Conservation (phyloP, 2,888 invertebrate genomes). For the Tinea pellionella region DNA sequence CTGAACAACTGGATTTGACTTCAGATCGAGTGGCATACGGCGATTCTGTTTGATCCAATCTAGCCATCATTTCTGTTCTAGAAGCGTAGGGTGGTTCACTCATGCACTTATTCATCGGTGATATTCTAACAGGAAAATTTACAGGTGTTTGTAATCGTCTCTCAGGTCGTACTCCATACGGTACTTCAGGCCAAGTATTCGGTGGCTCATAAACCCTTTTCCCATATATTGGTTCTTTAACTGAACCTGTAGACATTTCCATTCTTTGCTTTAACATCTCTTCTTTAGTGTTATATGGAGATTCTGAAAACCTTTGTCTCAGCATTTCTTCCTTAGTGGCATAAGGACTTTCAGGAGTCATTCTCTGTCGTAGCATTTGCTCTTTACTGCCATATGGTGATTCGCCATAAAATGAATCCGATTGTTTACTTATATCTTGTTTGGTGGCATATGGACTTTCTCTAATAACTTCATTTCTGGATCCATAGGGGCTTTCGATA, state of each 20-base stretch:
- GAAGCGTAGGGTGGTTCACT: conserved; percentile 61
- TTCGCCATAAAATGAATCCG: conserved; percentile 44
- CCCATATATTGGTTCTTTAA: conserved; percentile 51
- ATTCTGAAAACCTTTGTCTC: conserved; percentile 60
- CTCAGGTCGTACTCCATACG: conserved; percentile 52
- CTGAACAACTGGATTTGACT: conserved; percentile 59
- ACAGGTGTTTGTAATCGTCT: conserved; percentile 54
- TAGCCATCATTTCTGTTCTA: conserved; percentile 55
- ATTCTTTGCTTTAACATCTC: conserved; percentile 59
- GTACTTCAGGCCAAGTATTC: conserved; percentile 51
- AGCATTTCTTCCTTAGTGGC: conserved; percentile 64
- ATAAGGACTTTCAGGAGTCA: conserved; percentile 52
- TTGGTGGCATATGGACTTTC: conserved; percentile 24
- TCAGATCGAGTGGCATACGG: conserved; percentile 49
- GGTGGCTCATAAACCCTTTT: conserved; percentile 59
- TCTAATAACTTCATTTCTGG: conserved; percentile 15
- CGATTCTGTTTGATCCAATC: conserved; percentile 47
- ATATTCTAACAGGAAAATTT: conserved; percentile 44
- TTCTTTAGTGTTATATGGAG: conserved; percentile 61
- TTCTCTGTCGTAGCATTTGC: conserved; percentile 50
- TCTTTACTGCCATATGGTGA: conserved; percentile 61
- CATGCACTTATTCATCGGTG: conserved; percentile 59
- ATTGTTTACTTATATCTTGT: conserved; percentile 39
- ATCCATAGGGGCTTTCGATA: conserved; percentile 26
- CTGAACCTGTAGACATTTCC: conserved; percentile 31